phyloP scores from a whole-genome alignment of 2,888 invertebrate genomes.

The Drosophila borborema region DNA sequence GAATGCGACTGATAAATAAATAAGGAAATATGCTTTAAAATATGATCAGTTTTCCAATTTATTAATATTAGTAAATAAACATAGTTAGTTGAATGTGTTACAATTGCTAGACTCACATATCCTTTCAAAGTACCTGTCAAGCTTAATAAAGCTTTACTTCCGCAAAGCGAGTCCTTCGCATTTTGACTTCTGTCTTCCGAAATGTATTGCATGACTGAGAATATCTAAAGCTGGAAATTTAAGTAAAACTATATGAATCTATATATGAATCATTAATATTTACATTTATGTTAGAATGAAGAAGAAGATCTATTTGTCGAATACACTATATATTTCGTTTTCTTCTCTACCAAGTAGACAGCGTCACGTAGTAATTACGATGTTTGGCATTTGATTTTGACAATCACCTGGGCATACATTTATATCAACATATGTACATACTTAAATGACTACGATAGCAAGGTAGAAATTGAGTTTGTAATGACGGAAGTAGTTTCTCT shows the following conservation, averaged over 20 bases:
- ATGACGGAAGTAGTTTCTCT: conserved; percentile 42
- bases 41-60: too few relatives aligned
- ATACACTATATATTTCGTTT: neutral
- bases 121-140: neutral
- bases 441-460: conserved; percentile 5
- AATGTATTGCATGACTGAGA: neutral
- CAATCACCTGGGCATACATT: neutral
- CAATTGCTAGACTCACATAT: too few relatives aligned
- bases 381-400: conserved; percentile 10
- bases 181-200: neutral
- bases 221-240: too few relatives aligned
- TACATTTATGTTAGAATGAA: too few relatives aligned
- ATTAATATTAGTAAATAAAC: too few relatives aligned
- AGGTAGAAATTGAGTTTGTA: conserved; percentile 20
- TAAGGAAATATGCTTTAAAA: too few relatives aligned
- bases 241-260: too few relatives aligned
- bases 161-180: neutral
- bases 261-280: too few relatives aligned
- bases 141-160: neutral
- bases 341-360: neutral
- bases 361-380: conserved; percentile 17
- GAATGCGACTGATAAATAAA: too few relatives aligned
- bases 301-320: too few relatives aligned
- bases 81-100: too few relatives aligned
- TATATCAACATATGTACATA: neutral